Conservation (phyloP, 2,888 invertebrate genomes). For the Meiosimyza decipiens region DNA sequence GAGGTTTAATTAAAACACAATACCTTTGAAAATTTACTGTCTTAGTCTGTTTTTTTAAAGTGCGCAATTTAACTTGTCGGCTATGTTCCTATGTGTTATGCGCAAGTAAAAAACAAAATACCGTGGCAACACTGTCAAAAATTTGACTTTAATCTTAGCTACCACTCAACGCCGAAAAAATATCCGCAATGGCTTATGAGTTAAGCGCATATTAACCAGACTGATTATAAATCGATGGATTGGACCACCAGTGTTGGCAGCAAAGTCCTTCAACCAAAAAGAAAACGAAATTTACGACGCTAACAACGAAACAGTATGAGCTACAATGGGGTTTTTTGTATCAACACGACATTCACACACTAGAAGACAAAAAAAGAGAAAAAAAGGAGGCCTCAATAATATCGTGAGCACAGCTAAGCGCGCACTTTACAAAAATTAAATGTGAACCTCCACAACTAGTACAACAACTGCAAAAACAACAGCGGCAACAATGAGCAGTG, state of each 20-base stretch:
- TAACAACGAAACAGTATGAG: not conserved
- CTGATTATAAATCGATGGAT: conserved; percentile 12
- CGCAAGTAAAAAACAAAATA: not conserved
- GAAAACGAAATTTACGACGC: not conserved
- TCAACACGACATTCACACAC: too few relatives aligned
- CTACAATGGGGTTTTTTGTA: not conserved
- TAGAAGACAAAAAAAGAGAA: not conserved
- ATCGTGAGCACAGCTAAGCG: conserved; percentile 16
- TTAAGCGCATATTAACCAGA: not conserved
- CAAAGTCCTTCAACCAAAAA: conserved; percentile 15
- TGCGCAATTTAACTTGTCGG: too few relatives aligned
- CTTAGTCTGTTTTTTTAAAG: too few relatives aligned
- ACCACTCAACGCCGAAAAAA: conserved; percentile 5
- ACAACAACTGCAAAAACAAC: conserved; percentile 20
- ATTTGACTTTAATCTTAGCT: conserved; percentile 4
- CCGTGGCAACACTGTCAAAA: not conserved
- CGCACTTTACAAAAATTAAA: conserved; percentile 18
- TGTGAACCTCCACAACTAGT: not conserved
- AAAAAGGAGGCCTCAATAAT: not conserved
- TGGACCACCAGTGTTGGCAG: conserved; percentile 18
- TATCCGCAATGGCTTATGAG: conserved; percentile 6
- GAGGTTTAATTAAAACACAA: too few relatives aligned
- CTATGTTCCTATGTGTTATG: too few relatives aligned
- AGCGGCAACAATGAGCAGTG: not conserved
- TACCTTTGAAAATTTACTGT: too few relatives aligned